Evolutionary conservation across 53 echinoderm and acorn worm genomes (phyloP).

Genomic region (Echinarachnius parma): DNA sequence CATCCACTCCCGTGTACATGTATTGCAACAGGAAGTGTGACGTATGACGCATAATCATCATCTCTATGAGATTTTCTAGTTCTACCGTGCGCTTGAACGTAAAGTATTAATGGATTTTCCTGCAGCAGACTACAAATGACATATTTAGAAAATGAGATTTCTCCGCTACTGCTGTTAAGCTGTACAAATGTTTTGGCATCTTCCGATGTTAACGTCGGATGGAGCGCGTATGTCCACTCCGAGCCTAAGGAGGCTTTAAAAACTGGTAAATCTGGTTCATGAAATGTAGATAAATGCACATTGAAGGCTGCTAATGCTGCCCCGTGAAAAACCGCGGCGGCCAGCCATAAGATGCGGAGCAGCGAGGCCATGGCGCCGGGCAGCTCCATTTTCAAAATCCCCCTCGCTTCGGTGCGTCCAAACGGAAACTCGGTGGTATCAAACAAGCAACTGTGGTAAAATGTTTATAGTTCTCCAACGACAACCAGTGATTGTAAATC

Average conservation of each 20-base stretch:
- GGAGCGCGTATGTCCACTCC: conserved; percentile 54
- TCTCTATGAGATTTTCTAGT: conserved; percentile 24
- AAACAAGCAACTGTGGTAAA: not conserved
- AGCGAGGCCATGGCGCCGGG: conserved; percentile 27
- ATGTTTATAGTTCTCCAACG: too few species aligned
- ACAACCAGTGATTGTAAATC: too few species aligned
- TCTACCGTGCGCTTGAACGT: conserved; percentile 69
- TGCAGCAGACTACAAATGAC: conserved; percentile 64
- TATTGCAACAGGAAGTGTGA: conserved; percentile 67
- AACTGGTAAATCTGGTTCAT: conserved; percentile 1
- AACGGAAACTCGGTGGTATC: conserved; percentile 1
- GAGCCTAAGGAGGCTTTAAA: conserved; percentile 24
- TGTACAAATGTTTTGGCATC: conserved; percentile 59
- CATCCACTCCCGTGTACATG: conserved; percentile 83
- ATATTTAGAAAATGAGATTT: conserved; percentile 52
- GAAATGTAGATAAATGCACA: conserved; percentile 1
- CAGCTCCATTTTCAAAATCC: conserved; percentile 29
- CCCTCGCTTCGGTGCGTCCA: not conserved
- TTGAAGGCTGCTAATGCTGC: conserved; percentile 29
- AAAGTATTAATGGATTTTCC: conserved; percentile 80
- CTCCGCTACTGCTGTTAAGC: conserved; percentile 59
- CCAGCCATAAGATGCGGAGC: conserved; percentile 23
- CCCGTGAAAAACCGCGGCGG: conserved; percentile 31
- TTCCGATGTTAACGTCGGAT: conserved; percentile 56
- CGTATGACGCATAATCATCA: conserved; percentile 20